Evolutionary conservation across 2,113 vertebrate genomes (phyloP).

Genomic region (Hemiprocne comata): DNA sequence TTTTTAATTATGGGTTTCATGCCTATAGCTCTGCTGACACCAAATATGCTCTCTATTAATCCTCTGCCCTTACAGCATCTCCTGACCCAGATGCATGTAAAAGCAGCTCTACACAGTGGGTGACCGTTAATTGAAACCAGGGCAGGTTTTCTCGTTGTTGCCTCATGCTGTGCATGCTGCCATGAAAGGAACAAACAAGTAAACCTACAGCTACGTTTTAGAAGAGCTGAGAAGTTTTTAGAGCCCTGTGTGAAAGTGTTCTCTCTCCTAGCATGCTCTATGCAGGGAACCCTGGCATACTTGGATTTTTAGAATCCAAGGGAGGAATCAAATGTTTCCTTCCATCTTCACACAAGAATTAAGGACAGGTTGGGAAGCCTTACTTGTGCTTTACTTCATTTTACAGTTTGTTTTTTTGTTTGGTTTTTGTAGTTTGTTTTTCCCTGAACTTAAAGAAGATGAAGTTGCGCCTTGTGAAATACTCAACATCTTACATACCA

Average conservation of each 20-base stretch:
- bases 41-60: not conserved
- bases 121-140: not conserved
- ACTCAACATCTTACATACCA: not conserved
- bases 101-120: not conserved
- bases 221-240: not conserved
- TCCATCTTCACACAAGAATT: not conserved
- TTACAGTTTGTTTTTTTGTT: not conserved
- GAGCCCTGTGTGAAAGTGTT: fast-evolving
- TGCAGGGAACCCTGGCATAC: too few species aligned
- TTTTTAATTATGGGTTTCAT: not conserved
- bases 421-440: not conserved
- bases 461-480: not conserved
- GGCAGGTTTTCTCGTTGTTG: not conserved
- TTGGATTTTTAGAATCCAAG: not conserved
- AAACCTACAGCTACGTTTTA: not conserved
- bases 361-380: not conserved
- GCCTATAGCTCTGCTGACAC: not conserved
- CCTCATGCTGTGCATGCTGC: not conserved
- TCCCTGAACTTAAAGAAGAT: not conserved
- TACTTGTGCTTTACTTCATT: not conserved
- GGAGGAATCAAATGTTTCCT: not conserved
- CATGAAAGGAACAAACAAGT: not conserved
- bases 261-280: not conserved
- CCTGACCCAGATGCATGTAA: not conserved
- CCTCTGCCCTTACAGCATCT: not conserved